phyloP scores from a whole-genome alignment of 2,113 vertebrate genomes.

The Ia io region DNA sequence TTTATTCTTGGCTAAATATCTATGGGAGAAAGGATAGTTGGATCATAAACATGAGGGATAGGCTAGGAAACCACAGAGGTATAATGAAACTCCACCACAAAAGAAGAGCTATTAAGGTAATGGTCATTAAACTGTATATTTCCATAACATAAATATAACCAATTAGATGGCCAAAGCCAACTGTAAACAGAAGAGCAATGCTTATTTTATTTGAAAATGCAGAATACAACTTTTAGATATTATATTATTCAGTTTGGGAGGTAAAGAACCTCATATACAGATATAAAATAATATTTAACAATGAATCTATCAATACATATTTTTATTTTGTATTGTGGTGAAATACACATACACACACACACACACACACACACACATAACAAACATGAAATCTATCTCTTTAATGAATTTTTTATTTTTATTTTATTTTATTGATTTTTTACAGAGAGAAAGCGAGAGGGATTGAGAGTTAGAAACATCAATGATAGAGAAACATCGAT shows the following conservation, averaged over 20 bases:
- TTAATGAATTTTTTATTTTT: neutral
- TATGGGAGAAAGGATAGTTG: slow-evolving; percentile 42
- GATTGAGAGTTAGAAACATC: no score
- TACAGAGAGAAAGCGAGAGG: no score
- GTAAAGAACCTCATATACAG: neutral
- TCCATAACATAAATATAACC: neutral
- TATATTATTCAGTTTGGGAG: neutral
- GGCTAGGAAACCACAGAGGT: slow-evolving; percentile 22
- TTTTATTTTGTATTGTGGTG: no score
- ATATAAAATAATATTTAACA: neutral
- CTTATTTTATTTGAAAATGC: slow-evolving; percentile 13
- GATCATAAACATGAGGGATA: slow-evolving; percentile 57
- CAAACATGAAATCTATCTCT: neutral
- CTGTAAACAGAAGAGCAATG: neutral
- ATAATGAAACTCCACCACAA: slow-evolving; percentile 33
- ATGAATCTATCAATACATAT: neutral
- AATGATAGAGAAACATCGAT: no score
- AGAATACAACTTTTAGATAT: neutral
- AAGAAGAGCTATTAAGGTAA: slow-evolving; percentile 37
- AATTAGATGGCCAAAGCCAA: neutral
- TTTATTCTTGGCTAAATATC: slow-evolving; percentile 32
- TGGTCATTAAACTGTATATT: slow-evolving; percentile 16
- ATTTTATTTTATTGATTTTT: no score
- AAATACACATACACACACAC: neutral
- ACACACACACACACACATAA: no score